Evolutionary conservation across 2,113 vertebrate species (phyloP).

Genomic region (Eupsittula cactorum): DNA sequence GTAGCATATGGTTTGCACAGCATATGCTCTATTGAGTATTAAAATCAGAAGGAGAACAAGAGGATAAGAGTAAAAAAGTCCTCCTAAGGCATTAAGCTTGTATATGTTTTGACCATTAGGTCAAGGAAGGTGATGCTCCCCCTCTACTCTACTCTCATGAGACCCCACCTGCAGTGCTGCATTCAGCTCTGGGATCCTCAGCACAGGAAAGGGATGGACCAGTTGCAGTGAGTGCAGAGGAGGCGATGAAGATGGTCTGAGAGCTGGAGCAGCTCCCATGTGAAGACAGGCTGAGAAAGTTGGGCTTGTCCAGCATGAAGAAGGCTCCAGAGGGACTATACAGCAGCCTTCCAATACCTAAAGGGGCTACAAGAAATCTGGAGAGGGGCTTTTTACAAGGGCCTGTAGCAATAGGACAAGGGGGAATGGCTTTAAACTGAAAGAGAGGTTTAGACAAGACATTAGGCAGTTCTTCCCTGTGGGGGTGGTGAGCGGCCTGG

Average conservation of each 20-base stretch:
- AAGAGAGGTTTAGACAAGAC: neutral
- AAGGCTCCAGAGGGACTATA: neutral
- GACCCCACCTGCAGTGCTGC: neutral
- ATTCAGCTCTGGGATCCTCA: neutral
- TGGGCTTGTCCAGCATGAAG: neutral
- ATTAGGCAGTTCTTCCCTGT: neutral
- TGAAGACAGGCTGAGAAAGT: neutral
- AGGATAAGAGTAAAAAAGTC: neutral
- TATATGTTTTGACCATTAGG: neutral
- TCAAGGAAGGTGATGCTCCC: neutral
- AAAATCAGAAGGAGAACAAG: neutral
- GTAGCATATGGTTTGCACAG: neutral
- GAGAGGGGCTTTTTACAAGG: neutral
- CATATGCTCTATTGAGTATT: neutral
- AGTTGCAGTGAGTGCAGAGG: neutral
- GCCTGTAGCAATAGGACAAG: neutral
- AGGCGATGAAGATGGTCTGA: neutral
- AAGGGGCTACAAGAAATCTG: neutral
- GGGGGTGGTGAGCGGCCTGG: neutral
- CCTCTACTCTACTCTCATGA: neutral
- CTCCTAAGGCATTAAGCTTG: neutral
- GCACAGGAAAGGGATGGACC: neutral
- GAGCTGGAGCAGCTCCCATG: neutral
- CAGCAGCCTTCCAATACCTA: neutral
- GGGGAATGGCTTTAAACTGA: neutral